phyloP scores from a whole-genome alignment of 1,140 invertebrate genomes.

The Drosophila tsacasi region DNA sequence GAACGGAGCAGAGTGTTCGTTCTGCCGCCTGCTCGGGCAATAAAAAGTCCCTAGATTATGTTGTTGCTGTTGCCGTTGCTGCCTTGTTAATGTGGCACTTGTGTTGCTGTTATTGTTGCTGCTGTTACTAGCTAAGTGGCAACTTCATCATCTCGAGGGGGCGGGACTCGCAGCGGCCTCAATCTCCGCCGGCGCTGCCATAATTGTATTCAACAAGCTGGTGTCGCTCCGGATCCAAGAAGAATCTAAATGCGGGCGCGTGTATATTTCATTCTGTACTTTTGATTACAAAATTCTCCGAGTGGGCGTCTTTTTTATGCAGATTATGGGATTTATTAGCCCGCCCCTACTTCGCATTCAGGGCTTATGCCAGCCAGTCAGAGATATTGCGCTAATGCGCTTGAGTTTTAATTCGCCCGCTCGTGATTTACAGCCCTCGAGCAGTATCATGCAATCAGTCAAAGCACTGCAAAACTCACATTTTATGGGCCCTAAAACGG shows the following conservation, averaged over 20 bases:
- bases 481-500: conserved; percentile 49
- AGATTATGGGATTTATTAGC: conserved; percentile 80
- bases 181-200: conserved; percentile 63
- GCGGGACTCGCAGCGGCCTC: conserved; percentile 46
- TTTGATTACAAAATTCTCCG: conserved; percentile 49
- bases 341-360: conserved; percentile 20
- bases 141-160: conserved; percentile 73
- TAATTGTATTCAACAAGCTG: conserved; percentile 83
- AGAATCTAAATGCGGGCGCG: conserved; percentile 42
- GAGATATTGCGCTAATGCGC: conserved; percentile 67
- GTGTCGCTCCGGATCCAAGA: conserved; percentile 64
- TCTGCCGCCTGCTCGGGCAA: conserved; percentile 53
- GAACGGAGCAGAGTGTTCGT: conserved; percentile 12
- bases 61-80: conserved; percentile 51
- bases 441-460: conserved; percentile 46
- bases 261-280: conserved; percentile 54
- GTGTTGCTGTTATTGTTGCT: conserved; percentile 54
- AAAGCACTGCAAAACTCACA: conserved; percentile 27
- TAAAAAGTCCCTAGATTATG: conserved; percentile 73
- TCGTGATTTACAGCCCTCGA: conserved; percentile 62
- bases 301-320: conserved; percentile 55
- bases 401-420: conserved; percentile 73
- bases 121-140: conserved; percentile 72
- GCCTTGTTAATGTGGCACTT: conserved; percentile 60
- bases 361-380: conserved; percentile 30